Base-by-base conservation (phyloP, 2,888 invertebrate species). In the Drosophila siamana region DNA sequence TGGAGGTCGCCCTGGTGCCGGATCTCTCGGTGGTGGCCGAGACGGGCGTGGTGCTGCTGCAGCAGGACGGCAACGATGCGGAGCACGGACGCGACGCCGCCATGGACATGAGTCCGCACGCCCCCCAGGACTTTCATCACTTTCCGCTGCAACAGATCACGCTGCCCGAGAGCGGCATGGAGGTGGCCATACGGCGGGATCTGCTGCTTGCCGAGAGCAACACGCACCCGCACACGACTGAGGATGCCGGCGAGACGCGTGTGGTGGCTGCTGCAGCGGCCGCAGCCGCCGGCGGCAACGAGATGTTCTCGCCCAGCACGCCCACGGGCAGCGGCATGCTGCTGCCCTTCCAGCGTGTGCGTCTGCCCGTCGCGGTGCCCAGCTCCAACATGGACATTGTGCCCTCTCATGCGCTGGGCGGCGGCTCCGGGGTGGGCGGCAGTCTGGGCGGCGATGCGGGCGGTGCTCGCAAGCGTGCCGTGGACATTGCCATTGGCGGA, bases 1-100 rank as follows among this genome's bases (percentile, higher is more conserved):
- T 93, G 92, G 92, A 93, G 78, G 92, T 93, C 13, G 93, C 92
- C 0, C 59, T 93, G 38, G 93, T 93, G 1, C 91, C 92, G 9
- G 92, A 93, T 74, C 81, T 93, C 8, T 92, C 92, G 1, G 87
- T 93, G 19, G 92, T 92, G 1, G 91, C 91, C 6, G 92, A 92
- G 57, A 91, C 92, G 13, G 90, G 92, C 11, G 80, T 92, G 16
- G 91, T 92, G 0, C 78, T 92, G 2, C 83, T 90, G 0, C 90
- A 88, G 41, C 73, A 46, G 60, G 90, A 91, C 70, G 90, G 88
- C 60, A 89, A 81, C 48, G 92, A 92, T 19, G 91, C 90, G 47
- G n/a, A n/a, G 11, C 92, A 92, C 24, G 91, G 91, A 4, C 74
- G 55, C 8, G 76, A 76, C 26, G 26, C 68, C 5, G 86, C 83